Evolutionary conservation across 2,113 vertebrate genomes (phyloP).

Genomic region (Oceanites oceanicus): DNA sequence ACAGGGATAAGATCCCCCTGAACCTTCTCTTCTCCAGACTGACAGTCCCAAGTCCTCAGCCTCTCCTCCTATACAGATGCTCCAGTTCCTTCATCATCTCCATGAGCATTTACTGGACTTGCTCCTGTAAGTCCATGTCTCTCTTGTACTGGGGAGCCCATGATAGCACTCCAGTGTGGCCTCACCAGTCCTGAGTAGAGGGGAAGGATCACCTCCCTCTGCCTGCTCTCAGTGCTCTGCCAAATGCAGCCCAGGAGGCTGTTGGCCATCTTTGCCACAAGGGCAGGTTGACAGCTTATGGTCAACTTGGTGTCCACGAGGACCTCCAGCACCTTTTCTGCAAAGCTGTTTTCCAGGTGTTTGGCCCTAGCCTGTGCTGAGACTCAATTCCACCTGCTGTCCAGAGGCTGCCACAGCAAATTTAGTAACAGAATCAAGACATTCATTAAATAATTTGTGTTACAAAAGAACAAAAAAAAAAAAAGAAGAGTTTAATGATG

Average conservation of each 20-base stretch:
- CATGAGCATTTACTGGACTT: not conserved
- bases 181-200: not conserved
- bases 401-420: not conserved
- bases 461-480: not conserved
- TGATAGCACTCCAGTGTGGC: not conserved
- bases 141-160: not conserved
- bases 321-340: not conserved
- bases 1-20: not conserved
- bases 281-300: rapidly evolving
- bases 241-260: not conserved
- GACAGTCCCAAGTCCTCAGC: not conserved
- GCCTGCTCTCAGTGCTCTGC: not conserved
- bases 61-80: not conserved
- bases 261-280: not conserved
- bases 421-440: not conserved
- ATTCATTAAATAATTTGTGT: not conserved
- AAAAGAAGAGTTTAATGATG: not conserved
- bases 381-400: not conserved
- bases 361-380: not conserved
- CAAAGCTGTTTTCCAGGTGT: not conserved
- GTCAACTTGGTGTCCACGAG: not conserved
- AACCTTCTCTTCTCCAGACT: not conserved
- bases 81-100: not conserved
- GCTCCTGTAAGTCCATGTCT: rapidly evolving
- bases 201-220: not conserved